Evolutionary conservation across 2,113 vertebrate species (phyloP), one percentile per base, ranked within the genome.

Genomic region (Sus scrofa): DNA sequence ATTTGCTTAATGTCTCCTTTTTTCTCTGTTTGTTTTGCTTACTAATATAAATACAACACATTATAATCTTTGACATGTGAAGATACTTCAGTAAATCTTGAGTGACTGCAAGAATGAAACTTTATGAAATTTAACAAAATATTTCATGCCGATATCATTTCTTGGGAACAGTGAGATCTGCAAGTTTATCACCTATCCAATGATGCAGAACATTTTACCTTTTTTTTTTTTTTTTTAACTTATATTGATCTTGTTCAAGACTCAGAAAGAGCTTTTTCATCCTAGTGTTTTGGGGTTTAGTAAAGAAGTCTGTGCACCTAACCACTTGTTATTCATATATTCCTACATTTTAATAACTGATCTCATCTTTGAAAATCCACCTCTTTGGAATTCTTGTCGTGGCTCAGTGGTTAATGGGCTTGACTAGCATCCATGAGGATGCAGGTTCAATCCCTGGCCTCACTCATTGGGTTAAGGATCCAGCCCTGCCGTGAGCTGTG

Each of bases 91-190:
- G 1, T 11, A 56, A 65, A 18, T 75, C 63, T 86, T 73, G 44
- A 70, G 4, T 65, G 20, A 82, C 44, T 63, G 27, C 63, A 89
- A 77, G 27, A 86, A 82, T 39, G 22, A 91, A 95, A 71, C 27
- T 90, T 82, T 56, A 84, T 78, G 30, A 93, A 88, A 83, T 82
- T 60, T 27, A 87, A 73, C 85, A 86, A 10, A 84, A 27, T 77
- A 30, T 68, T 60, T 86, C 27, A 78, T n/a, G 24, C 26, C 52
- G 56, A 37, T 52, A 8, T 34, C 27, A 77, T 37, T 77, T 89
- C 56, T 86, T 91, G 52, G 52, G 37, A 58, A 18, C 24, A 79
- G 6, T 22, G 50, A 84, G 22, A 13, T 16, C 11, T 56, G 74
- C 30, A 71, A 22, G 58, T 88, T 34, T 52, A 63, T 67, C 78